Percentiles rank a stretch among this genome's conserved stretches.
Conservation (phyloP, 2,888 invertebrate species). For the Cheilosia impressa region DNA sequence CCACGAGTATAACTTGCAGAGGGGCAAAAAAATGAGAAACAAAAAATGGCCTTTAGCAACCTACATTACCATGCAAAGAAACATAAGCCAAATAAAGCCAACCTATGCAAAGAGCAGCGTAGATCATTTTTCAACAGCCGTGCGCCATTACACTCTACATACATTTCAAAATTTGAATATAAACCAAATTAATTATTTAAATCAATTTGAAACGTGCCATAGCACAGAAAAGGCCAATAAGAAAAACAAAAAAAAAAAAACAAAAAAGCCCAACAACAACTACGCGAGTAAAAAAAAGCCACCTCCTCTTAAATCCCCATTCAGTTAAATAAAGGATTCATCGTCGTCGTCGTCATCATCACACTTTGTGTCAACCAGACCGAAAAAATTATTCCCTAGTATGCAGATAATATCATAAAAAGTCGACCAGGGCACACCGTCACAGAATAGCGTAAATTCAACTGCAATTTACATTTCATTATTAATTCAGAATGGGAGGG, state of each 20-base stretch:
- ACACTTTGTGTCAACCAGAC: slow-evolving; percentile 68
- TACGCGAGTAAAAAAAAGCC: not conserved
- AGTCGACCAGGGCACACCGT: slow-evolving; percentile 1
- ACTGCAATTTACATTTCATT: slow-evolving; percentile 74
- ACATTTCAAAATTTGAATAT: slow-evolving; percentile 10
- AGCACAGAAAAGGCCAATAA: slow-evolving; percentile 10
- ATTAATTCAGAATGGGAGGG: slow-evolving; percentile 51
- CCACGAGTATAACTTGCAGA: too few relatives aligned
- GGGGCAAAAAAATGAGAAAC: too few relatives aligned
- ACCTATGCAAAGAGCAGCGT: not conserved
- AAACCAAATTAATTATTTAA: slow-evolving; percentile 50
- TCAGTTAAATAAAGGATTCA: slow-evolving; percentile 61
- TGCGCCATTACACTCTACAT: not conserved
- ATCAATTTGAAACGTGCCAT: slow-evolving; percentile 47
- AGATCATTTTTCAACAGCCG: not conserved
- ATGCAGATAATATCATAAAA: slow-evolving; percentile 19
- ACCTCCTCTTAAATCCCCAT: slow-evolving; percentile 10
- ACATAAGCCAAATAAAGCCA: not conserved
- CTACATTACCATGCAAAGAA: not conserved
- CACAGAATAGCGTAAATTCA: slow-evolving; percentile 24
- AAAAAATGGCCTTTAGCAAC: too few relatives aligned
- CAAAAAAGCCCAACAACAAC: not conserved
- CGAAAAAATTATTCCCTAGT: slow-evolving; percentile 65
- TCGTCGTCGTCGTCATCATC: slow-evolving; percentile 42
- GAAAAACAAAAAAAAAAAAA: not conserved